Base-by-base conservation (phyloP, 2,113 vertebrate species). In the Zeus faber region DNA sequence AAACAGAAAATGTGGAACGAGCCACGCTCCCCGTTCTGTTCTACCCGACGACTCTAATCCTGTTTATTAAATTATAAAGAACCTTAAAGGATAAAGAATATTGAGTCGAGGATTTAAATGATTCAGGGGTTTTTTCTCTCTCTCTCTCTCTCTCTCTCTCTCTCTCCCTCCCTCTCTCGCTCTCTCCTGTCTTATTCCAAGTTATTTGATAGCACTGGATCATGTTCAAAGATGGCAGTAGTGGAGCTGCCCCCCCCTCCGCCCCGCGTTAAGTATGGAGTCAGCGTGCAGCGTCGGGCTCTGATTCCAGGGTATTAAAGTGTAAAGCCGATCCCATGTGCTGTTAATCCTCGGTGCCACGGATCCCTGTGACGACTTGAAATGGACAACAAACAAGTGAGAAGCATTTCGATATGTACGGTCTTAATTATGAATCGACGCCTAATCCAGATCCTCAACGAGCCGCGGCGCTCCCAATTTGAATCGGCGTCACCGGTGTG, bases 11-110 rank as follows among this genome's bases (percentile, higher is more conserved):
- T 69, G 51, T 85, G 25, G 80, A 89, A 83, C 77, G 56, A 75
- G 82, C 41, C 67, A 79, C 52, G 72, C 79, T 85, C 59, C n/a
- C n/a, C 81, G 74, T 84, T 82, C 77, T 47, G 51, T 79, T 76
- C 68, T 80, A 64, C 56, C 78, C 80, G 74, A 65, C 74, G 87
- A 86, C 88, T 83, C 83, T 88, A 92, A 92, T 92, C 86, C 89
- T 88, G 85, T 88, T 90, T 89, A 90, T 87, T 90, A 92, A 92
- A 90, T 94, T 90, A 90, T 88, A 91, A 94, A 92, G 85, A 84
- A 89, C 82, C 90, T 93, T 91, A 89, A 87, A 89, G 92, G 89
- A 92, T 91, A 85, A 90, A 87, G 86, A 85, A 77, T 85, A 86
- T 80, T 90, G 85, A 90, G 83, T 85, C 55, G 58, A 82, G 85